phyloP scores from a whole-genome alignment of 1,140 invertebrate species.

The Leptinotarsa lineolata region DNA sequence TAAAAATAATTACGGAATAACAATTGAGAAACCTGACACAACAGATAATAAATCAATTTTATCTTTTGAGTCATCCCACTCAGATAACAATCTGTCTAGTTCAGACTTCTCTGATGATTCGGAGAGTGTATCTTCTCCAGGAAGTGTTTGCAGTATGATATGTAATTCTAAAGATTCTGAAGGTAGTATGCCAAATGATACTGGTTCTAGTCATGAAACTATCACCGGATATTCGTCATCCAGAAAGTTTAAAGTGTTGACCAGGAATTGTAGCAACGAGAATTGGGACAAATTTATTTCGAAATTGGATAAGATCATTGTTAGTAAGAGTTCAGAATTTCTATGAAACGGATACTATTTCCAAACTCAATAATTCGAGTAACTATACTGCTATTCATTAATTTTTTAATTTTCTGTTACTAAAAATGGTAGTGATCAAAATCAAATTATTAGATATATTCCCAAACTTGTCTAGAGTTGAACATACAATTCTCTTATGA shows the following conservation, averaged over 20 bases:
- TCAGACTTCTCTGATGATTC: background rate
- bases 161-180: background rate
- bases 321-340: conserved; percentile 36
- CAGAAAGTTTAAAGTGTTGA: too few relatives aligned
- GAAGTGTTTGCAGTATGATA: background rate
- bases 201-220: background rate
- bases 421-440: background rate
- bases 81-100: background rate
- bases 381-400: background rate
- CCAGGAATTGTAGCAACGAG: conserved; percentile 30
- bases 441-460: background rate
- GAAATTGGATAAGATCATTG: conserved; percentile 44
- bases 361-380: background rate
- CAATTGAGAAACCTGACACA: background rate
- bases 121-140: background rate
- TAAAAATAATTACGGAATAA: background rate
- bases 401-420: background rate
- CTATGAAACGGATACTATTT: conserved; percentile 18
- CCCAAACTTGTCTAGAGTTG: background rate
- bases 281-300: conserved; percentile 44
- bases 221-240: too few relatives aligned
- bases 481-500: background rate
- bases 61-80: background rate
- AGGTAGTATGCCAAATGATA: background rate
- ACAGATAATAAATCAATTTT: background rate